A percentile compares a stretch with the other conserved stretches of the same genome.
Evolutionary conservation across 2,113 vertebrate genomes (phyloP).

Genomic region (Sander vitreus): DNA sequence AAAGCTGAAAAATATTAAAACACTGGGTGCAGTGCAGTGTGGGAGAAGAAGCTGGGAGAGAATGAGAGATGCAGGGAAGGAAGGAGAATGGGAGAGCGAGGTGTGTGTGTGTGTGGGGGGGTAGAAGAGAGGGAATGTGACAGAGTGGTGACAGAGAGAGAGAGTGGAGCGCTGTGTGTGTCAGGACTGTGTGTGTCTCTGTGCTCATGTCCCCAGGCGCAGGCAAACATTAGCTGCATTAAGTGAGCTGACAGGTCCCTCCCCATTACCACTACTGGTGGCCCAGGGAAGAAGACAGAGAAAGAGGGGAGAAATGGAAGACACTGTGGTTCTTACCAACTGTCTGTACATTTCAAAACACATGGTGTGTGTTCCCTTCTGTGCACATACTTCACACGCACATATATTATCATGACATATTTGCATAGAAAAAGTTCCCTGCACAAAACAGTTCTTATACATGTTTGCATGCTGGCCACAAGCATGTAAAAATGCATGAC

Average conservation of each 20-base stretch:
- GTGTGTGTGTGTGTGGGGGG: slow-evolving; percentile 57
- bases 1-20: slow-evolving; percentile 53
- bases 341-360: slow-evolving; percentile 66
- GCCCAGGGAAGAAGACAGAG: slow-evolving; percentile 66
- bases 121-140: slow-evolving; percentile 77
- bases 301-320: slow-evolving; percentile 31
- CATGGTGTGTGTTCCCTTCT: slow-evolving; percentile 19
- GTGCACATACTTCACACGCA: slow-evolving; percentile 15
- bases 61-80: slow-evolving; percentile 52
- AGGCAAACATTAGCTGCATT: slow-evolving; percentile 89
- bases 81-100: slow-evolving; percentile 35
- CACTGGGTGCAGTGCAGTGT: slow-evolving; percentile 45
- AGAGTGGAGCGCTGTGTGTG: slow-evolving; percentile 75
- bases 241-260: slow-evolving; percentile 88
- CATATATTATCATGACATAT: slow-evolving; percentile 21
- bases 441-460: slow-evolving; percentile 7
- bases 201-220: slow-evolving; percentile 84
- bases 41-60: slow-evolving; percentile 59
- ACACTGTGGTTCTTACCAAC: slow-evolving; percentile 57
- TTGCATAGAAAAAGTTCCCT: slow-evolving; percentile 30
- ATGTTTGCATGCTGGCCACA: slow-evolving; percentile 8
- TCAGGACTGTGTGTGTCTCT: slow-evolving; percentile 79
- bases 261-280: slow-evolving; percentile 86
- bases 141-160: slow-evolving; percentile 80
- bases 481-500: slow-evolving; percentile 10